Percentiles rank a stretch among this genome's conserved stretches.
Evolutionary conservation across 2,888 invertebrate species (phyloP).

Genomic region (Meta bourneti): DNA sequence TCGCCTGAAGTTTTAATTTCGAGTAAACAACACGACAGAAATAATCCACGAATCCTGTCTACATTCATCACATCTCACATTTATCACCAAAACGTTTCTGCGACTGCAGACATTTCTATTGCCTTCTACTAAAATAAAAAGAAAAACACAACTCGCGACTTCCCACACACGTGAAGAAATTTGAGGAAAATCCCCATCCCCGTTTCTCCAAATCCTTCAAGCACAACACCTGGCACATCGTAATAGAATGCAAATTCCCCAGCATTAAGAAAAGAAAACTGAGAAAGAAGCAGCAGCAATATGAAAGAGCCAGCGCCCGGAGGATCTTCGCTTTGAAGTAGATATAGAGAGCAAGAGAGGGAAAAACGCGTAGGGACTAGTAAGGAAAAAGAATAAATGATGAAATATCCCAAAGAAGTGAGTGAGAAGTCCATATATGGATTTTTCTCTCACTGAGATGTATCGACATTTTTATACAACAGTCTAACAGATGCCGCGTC

Average conservation of each 20-base stretch:
- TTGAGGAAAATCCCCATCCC: slow-evolving; percentile 35
- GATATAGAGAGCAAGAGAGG: neutral
- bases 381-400: slow-evolving; percentile 23
- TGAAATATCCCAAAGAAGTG: slow-evolving; percentile 35
- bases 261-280: slow-evolving; percentile 59
- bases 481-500: slow-evolving; percentile 29
- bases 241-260: slow-evolving; percentile 64
- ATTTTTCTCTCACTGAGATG: slow-evolving; percentile 11
- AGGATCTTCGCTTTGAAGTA: slow-evolving; percentile 5
- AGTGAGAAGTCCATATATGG: slow-evolving; percentile 29
- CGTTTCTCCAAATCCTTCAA: slow-evolving; percentile 24
- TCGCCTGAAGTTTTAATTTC: too few species aligned
- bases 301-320: slow-evolving; percentile 40
- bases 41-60: too few species aligned
- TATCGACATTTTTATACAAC: slow-evolving; percentile 37
- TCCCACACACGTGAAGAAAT: neutral
- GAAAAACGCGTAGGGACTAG: neutral
- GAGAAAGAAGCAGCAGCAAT: slow-evolving; percentile 25
- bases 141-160: too few species aligned
- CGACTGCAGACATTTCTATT: too few species aligned
- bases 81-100: too few species aligned
- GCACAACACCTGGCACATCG: slow-evolving; percentile 42
- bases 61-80: too few species aligned
- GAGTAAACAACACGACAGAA: too few species aligned
- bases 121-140: too few species aligned